Base-by-base conservation (phyloP, 92 coral and sea anemone species). In the Epizoanthus illoricatus region DNA sequence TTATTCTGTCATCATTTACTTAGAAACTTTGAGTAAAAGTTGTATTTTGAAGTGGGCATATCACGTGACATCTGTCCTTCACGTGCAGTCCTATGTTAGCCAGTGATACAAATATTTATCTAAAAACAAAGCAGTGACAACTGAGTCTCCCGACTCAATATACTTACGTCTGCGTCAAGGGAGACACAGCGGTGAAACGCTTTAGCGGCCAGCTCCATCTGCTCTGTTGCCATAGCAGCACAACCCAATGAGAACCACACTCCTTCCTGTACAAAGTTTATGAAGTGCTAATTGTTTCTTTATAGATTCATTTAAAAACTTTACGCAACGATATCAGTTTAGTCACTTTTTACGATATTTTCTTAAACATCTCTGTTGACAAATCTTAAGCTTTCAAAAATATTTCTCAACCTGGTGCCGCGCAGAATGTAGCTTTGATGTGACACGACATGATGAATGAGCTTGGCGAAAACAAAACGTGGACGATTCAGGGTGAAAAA, bases 191-290 rank as follows among this genome's bases (percentile, higher is more conserved):
- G 94, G 70, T 93, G 98, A 69, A 92, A 97, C 1, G 99, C 93
- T 56, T 90, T 97, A 0, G 90, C 80, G 11, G 98, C 94, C 42
- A 97, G 54, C 9, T 90, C 97, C 79, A 91, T 71, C 24, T 93
- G 85, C 24, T 71, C 88, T 9, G 94, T 73, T 40, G 85, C 87
- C 98, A 97, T 90, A 39, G 97, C 91, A 76, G 99, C 97, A 88
- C 99, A 97, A 4, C 98, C 99, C 68, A 97, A 89, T 2, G 99
- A 97, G 69, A 97, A 97, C 99, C 99, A 97, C 19, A 97, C 92
- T 67, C 88, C 90, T 76, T 91, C 97, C 99, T 97, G 82, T 20
- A 24, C 24, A 67, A 40, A 20, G 40, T 69, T 42, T 58, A 5
- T 17, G 24, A 36, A 36, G 13, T 3, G 39, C 12, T 6, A 42